Percentiles rank a stretch among this genome's conserved stretches.
Conservation (phyloP, 2,888 invertebrate genomes). For the Sussaba pulchella region DNA sequence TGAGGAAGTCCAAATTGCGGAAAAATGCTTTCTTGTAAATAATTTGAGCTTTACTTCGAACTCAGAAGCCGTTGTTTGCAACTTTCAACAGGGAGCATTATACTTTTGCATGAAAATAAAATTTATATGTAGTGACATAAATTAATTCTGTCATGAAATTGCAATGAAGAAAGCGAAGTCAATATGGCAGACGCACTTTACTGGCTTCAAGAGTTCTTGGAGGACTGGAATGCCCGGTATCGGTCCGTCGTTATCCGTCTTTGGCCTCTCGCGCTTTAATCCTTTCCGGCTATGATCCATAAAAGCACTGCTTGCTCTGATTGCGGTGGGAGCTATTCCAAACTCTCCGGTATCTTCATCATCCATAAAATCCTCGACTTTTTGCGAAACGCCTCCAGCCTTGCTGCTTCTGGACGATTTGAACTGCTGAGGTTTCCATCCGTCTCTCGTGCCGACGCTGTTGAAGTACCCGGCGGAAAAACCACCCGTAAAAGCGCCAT, state of each 20-base stretch:
- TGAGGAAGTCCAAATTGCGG: too few species aligned
- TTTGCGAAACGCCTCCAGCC: slow-evolving; percentile 86
- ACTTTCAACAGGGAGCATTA: too few species aligned
- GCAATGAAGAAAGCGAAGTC: neutral
- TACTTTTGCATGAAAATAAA: neutral
- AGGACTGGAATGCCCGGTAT: slow-evolving; percentile 86
- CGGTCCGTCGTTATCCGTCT: slow-evolving; percentile 77
- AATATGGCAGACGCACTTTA: slow-evolving; percentile 81
- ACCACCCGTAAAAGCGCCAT: slow-evolving; percentile 99
- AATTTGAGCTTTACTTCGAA: too few species aligned
- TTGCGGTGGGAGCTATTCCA: slow-evolving; percentile 96
- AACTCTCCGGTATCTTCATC: slow-evolving; percentile 97
- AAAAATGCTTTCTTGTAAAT: too few species aligned
- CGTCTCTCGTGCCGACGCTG: slow-evolving; percentile 97
- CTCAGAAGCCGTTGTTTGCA: too few species aligned
- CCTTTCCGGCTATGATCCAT: slow-evolving; percentile 82
- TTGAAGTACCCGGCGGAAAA: slow-evolving; percentile 99
- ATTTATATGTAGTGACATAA: too few species aligned
- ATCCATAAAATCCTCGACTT: slow-evolving; percentile 98
- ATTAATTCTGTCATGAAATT: too few species aligned
- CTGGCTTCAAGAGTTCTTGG: slow-evolving; percentile 86
- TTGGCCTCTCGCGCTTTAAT: slow-evolving; percentile 81
- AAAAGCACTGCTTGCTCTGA: slow-evolving; percentile 93
- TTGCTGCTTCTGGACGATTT: slow-evolving; percentile 94
- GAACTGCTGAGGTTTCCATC: slow-evolving; percentile 96